A percentile compares a stretch with the other conserved stretches of the same genome.
Conservation (phyloP, 2,113 vertebrate genomes). For the Heterotis niloticus region DNA sequence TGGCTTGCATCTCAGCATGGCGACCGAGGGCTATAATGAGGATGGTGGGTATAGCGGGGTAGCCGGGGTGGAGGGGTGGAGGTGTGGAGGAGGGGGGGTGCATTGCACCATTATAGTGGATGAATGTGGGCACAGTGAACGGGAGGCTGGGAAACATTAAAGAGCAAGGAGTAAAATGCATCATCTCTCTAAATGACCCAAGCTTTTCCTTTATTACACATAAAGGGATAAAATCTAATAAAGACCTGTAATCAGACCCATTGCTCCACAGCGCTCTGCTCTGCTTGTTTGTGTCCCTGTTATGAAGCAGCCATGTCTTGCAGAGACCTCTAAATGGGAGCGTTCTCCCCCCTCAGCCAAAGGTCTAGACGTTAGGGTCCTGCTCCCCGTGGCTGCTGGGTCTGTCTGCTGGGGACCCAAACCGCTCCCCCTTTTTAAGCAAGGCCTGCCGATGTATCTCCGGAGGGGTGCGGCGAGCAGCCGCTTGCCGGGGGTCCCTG, state of each 20-base stretch:
- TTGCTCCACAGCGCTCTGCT: neutral
- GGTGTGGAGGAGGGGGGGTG: neutral
- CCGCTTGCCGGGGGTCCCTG: constrained; percentile 25
- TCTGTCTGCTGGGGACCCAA: neutral
- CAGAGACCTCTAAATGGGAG: constrained; percentile 4
- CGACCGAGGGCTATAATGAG: constrained; percentile 5
- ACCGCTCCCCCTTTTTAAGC: constrained; percentile 33
- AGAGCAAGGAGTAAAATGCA: neutral
- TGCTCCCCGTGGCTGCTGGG: neutral
- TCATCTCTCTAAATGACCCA: constrained; percentile 16
- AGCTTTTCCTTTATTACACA: constrained; percentile 22
- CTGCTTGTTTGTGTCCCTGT: neutral
- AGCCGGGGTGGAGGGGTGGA: neutral
- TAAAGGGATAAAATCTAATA: constrained; percentile 22
- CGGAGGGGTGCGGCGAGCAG: constrained; percentile 9
- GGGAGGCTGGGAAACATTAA: neutral
- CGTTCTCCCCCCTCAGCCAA: neutral
- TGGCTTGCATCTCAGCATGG: constrained; percentile 16
- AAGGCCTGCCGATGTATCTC: constrained; percentile 23
- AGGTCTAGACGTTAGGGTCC: neutral
- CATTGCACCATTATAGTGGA: neutral
- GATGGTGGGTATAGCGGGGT: neutral
- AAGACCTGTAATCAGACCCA: constrained; percentile 16
- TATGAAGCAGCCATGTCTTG: neutral
- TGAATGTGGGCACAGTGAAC: neutral